phyloP scores from a whole-genome alignment of 64 coral and sea anemone species.

The Exaiptasia diaphana region DNA sequence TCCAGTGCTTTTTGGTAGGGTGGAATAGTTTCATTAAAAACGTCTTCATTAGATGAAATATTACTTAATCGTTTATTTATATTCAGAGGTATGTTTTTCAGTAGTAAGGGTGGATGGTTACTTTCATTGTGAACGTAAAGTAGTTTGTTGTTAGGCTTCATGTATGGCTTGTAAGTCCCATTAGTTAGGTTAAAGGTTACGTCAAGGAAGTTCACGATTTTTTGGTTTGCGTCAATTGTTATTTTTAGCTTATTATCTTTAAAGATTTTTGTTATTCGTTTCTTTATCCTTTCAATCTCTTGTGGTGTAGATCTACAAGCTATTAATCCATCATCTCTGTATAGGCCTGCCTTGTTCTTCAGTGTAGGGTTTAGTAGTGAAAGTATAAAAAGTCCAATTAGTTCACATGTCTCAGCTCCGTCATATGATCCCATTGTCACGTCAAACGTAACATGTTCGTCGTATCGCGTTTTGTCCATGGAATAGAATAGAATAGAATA shows the following conservation, averaged over 20 bases:
- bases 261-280: not conserved
- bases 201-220: not conserved
- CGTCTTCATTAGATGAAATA: constrained; percentile 24
- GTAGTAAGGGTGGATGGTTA: not conserved
- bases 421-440: not conserved
- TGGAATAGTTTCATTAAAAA: constrained; percentile 31
- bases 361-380: not conserved
- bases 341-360: not conserved
- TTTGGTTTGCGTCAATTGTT: not conserved
- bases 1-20: constrained; percentile 27
- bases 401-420: not conserved
- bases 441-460: no score
- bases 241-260: not conserved
- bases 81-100: constrained; percentile 9
- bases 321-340: not conserved
- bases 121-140: not conserved
- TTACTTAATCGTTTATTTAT: constrained; percentile 26
- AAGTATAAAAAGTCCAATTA: not conserved
- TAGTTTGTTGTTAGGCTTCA: not conserved
- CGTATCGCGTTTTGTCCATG: no score
- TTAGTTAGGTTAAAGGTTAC: constrained; percentile 3
- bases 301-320: not conserved
- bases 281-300: not conserved
- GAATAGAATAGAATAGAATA: no score
- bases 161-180: not conserved